These are phyloP conservation scores for Siniperca undulata DNA, from an alignment of 2,797 vertebrate species.

Conservation along the genomic window DNA sequence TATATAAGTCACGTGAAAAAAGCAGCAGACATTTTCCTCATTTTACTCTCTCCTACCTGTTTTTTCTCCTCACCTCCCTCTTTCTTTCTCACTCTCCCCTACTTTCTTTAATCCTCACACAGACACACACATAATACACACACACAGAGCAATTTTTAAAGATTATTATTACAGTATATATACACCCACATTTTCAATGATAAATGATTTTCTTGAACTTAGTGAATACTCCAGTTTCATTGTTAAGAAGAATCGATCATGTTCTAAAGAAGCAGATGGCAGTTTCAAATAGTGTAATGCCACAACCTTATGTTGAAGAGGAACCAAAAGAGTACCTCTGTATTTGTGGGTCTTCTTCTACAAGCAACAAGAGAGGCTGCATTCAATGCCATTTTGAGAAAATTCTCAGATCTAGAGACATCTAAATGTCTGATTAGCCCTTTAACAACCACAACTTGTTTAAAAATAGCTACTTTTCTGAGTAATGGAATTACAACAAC, in stretches of 20 bases:
- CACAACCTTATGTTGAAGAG: constrained; percentile 25
- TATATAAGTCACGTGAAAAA: constrained; percentile 15
- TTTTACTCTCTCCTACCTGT: constrained; percentile 11
- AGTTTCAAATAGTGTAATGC: constrained; percentile 32
- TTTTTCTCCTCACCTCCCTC: background rate
- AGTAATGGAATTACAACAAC: background rate
- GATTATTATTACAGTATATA: constrained; percentile 17
- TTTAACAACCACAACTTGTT: background rate
- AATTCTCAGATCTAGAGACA: background rate
- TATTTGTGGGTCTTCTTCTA: background rate
- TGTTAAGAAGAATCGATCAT: constrained; percentile 38
- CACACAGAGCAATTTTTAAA: constrained; percentile 4
- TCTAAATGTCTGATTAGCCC: constrained; percentile 27
- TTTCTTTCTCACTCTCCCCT: background rate
- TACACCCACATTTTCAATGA: background rate
- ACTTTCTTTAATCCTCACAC: constrained; percentile 25
- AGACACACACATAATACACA: background rate
- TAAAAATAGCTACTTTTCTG: background rate
- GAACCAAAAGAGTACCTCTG: constrained; percentile 18
- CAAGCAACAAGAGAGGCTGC: background rate
- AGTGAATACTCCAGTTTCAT: constrained; percentile 9
- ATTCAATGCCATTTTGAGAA: constrained; percentile 8
- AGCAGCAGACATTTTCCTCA: constrained; percentile 15
- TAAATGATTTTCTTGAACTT: constrained; percentile 37
- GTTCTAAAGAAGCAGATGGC: constrained; percentile 28